phyloP scores from a whole-genome alignment of 1,140 invertebrate genomes.

The Pomacea maculata region DNA sequence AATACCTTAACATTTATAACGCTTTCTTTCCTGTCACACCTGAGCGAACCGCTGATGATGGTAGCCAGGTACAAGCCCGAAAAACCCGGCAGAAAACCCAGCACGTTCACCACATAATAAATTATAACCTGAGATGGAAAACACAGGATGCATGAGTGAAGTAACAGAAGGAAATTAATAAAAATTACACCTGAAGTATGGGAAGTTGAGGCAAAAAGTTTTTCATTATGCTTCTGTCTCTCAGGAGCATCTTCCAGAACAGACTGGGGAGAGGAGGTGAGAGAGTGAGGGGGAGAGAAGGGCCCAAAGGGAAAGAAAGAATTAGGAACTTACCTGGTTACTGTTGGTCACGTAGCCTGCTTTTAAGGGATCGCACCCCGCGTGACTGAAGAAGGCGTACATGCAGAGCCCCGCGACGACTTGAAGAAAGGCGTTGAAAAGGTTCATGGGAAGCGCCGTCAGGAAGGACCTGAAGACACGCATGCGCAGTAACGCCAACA shows the following conservation, averaged over 20 bases:
- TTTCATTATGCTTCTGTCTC: too few relatives aligned
- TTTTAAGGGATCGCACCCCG: not conserved
- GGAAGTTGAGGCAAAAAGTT: too few relatives aligned
- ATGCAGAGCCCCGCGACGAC: not conserved
- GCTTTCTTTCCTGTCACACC: conserved; percentile 61
- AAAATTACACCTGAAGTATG: too few relatives aligned
- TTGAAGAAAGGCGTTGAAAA: not conserved
- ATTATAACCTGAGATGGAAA: conserved; percentile 74
- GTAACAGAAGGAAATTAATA: too few relatives aligned
- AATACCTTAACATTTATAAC: too few relatives aligned
- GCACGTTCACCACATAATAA: conserved; percentile 80
- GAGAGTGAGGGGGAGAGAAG: too few relatives aligned
- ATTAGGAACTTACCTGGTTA: not conserved
- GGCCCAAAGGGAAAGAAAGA: too few relatives aligned
- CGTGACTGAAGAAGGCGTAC: not conserved
- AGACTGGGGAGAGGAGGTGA: too few relatives aligned
- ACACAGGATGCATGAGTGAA: too few relatives aligned
- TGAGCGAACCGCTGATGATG: conserved; percentile 84
- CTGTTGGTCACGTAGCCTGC: not conserved
- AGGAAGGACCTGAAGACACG: not conserved
- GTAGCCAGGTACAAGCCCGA: conserved; percentile 89
- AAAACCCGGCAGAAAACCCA: conserved; percentile 77
- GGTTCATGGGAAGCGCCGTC: not conserved
- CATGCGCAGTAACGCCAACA: too few relatives aligned
- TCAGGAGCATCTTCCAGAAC: too few relatives aligned